Conservation (phyloP, 1,140 invertebrate species). For the Camponotus vicinus region DNA sequence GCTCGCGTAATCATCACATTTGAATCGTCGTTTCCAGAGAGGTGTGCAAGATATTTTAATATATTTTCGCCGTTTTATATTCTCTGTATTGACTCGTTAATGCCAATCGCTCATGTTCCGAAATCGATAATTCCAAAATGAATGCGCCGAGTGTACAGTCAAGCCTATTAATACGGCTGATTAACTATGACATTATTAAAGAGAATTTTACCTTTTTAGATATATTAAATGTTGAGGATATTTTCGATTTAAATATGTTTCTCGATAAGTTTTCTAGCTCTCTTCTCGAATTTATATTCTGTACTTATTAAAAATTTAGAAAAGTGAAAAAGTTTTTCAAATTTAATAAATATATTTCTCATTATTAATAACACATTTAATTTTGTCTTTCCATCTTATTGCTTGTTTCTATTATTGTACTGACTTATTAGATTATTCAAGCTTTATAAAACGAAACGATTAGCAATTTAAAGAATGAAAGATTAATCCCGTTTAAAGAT, state of each 20-base stretch:
- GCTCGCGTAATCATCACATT: slow-evolving; percentile 44
- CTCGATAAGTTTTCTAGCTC: background rate
- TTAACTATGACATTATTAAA: background rate
- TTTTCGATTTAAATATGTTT: background rate
- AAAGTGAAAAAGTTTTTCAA: background rate
- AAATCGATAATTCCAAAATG: background rate
- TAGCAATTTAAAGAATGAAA: too few species aligned
- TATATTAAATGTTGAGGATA: background rate
- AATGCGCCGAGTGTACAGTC: background rate
- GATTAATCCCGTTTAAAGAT: background rate
- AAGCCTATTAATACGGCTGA: slow-evolving; percentile 1
- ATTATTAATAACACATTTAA: background rate
- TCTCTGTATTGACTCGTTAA: background rate
- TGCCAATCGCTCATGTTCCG: background rate
- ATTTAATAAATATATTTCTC: background rate
- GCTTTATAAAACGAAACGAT: too few species aligned
- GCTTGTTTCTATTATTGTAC: background rate
- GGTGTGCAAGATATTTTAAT: slow-evolving; percentile 23
- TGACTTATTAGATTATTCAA: too few species aligned
- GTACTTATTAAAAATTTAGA: too few species aligned
- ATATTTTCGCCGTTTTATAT: slow-evolving; percentile 24
- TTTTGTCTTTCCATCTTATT: too few species aligned
- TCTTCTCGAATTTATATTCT: too few species aligned
- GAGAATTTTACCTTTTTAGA: background rate
- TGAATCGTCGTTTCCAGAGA: background rate